These are phyloP conservation scores for Columba livia DNA, from an alignment of 2,113 vertebrate species.

Conservation along the genomic window DNA sequence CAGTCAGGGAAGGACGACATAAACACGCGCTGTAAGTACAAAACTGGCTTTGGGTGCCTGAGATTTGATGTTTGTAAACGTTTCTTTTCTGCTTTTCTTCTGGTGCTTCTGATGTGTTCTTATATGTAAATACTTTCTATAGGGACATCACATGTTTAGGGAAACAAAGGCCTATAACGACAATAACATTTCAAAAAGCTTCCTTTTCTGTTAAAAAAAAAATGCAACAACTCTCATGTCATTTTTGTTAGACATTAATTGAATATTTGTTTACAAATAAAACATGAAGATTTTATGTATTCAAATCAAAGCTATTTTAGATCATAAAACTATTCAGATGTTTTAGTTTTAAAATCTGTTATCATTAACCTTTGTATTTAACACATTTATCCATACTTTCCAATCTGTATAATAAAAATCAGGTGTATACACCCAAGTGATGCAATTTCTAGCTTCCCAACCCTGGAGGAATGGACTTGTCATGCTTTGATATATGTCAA, in stretches of 20 bases:
- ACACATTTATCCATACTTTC: not conserved
- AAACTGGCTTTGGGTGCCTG: not conserved
- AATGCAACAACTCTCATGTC: accelerated
- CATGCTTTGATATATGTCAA: not conserved
- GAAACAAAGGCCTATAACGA: not conserved
- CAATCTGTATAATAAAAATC: not conserved
- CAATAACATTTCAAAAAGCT: not conserved
- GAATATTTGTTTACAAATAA: not conserved
- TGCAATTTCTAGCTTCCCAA: not conserved
- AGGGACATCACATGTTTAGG: not conserved
- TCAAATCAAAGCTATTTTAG: not conserved
- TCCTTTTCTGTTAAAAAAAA: not conserved
- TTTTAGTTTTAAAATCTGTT: not conserved
- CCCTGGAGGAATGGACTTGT: not conserved
- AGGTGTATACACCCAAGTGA: not conserved
- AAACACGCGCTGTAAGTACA: constrained; percentile 93
- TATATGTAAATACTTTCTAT: not conserved
- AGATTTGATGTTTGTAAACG: not conserved
- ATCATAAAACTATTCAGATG: not conserved
- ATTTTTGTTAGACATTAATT: not conserved
- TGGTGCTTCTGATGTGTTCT: not conserved
- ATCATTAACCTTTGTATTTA: not conserved
- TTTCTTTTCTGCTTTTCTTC: not conserved
- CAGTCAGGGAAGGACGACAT: constrained; percentile 89
- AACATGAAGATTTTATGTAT: not conserved